Conservation (phyloP, 2,113 vertebrate species). For the Phrynosoma blainvillii region DNA sequence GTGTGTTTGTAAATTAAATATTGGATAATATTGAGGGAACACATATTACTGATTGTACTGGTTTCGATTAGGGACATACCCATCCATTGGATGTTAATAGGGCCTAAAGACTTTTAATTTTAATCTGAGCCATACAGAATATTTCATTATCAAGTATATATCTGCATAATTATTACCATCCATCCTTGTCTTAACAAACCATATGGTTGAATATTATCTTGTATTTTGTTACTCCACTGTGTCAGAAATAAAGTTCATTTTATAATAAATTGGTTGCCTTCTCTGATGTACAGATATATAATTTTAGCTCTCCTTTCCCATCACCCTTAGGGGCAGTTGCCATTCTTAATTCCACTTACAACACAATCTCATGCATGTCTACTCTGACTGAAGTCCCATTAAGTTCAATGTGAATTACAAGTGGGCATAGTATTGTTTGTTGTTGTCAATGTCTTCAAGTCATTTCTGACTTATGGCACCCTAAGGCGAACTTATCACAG, state of each 20-base stretch:
- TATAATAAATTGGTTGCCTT: neutral
- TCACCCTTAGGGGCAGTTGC: neutral
- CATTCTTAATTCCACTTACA: neutral
- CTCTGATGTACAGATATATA: neutral
- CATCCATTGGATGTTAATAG: neutral
- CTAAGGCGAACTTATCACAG: too few species aligned
- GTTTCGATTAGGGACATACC: neutral
- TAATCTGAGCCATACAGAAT: conserved; percentile 2
- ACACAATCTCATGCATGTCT: neutral
- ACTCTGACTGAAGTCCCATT: neutral
- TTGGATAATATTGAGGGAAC: neutral
- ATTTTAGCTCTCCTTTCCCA: too few species aligned
- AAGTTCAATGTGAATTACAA: neutral
- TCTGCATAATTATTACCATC: neutral
- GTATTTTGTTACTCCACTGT: neutral
- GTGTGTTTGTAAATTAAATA: neutral
- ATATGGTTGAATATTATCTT: neutral
- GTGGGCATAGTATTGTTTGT: neutral
- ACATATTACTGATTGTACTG: neutral
- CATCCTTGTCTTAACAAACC: neutral
- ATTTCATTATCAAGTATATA: neutral
- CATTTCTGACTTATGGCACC: too few species aligned
- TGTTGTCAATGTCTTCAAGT: too few species aligned
- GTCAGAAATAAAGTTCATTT: conserved; percentile 5
- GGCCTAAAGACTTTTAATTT: neutral